A percentile compares a stretch with the other conserved stretches of the same genome.
phyloP scores from a whole-genome alignment of 2,113 vertebrate genomes.

The Alligator sinensis region DNA sequence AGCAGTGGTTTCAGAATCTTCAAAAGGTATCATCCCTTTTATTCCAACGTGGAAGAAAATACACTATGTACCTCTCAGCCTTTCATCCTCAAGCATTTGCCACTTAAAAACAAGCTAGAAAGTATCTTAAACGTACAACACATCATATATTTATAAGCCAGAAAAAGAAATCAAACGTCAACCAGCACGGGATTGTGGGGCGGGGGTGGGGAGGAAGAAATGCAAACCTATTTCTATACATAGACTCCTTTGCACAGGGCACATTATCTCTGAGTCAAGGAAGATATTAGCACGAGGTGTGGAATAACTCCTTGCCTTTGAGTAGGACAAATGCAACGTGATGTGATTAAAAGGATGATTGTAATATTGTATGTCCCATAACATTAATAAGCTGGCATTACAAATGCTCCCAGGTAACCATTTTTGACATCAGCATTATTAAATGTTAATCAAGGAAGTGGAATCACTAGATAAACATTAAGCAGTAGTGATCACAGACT shows the following conservation, averaged over 20 bases:
- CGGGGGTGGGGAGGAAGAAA: slow-evolving; percentile 3
- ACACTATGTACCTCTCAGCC: neutral
- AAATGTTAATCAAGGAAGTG: slow-evolving; percentile 69
- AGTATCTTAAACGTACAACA: slow-evolving; percentile 5
- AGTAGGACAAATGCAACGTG: slow-evolving; percentile 28
- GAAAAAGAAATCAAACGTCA: slow-evolving; percentile 38
- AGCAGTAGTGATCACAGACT: slow-evolving; percentile 34
- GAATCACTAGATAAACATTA: slow-evolving; percentile 58
- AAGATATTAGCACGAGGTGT: neutral
- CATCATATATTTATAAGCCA: slow-evolving; percentile 36
- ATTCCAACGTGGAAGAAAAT: slow-evolving; percentile 21
- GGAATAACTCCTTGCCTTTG: slow-evolving; percentile 2
- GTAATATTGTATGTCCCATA: slow-evolving; percentile 44
- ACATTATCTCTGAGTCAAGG: neutral
- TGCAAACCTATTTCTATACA: neutral
- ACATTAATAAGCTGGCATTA: slow-evolving; percentile 59
- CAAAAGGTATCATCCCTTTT: slow-evolving; percentile 44
- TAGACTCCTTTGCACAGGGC: neutral
- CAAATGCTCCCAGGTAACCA: slow-evolving; percentile 48
- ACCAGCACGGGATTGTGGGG: neutral
- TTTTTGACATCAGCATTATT: slow-evolving; percentile 68
- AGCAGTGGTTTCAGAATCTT: slow-evolving; percentile 12
- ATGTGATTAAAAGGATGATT: slow-evolving; percentile 67
- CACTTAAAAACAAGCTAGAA: slow-evolving; percentile 52
- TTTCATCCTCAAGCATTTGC: slow-evolving; percentile 58